Percentiles rank a stretch among this genome's conserved stretches.
Conservation (phyloP, 2,113 vertebrate species). For the Penelope pileata region DNA sequence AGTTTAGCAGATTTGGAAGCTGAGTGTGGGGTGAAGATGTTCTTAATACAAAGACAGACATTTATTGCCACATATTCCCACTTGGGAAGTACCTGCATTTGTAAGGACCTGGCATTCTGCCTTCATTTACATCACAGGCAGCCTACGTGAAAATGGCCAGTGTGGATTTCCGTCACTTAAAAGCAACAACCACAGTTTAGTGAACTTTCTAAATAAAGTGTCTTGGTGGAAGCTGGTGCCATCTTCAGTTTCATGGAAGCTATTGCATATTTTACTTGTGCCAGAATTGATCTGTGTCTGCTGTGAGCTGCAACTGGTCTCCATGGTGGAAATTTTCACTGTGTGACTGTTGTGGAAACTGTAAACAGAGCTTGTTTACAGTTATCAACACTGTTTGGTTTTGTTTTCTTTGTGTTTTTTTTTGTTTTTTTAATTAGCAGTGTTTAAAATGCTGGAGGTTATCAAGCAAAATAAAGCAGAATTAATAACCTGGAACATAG, state of each 20-base stretch:
- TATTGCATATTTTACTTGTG: not conserved
- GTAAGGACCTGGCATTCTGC: not conserved
- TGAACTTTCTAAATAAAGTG: not conserved
- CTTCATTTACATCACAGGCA: not conserved
- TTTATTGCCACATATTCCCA: not conserved
- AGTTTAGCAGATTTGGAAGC: not conserved
- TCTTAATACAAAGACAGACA: not conserved
- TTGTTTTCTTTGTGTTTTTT: not conserved
- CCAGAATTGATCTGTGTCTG: not conserved
- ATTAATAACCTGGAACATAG: not conserved
- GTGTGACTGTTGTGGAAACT: not conserved
- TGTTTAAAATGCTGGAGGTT: not conserved
- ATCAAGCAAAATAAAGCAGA: not conserved
- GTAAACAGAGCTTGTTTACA: not conserved
- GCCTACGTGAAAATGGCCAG: rapidly evolving
- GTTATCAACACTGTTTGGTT: not conserved
- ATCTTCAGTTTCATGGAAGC: slow-evolving; percentile 20
- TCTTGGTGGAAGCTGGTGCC: slow-evolving; percentile 1
- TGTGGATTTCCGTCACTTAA: not conserved
- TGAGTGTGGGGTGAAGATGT: not conserved
- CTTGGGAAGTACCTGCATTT: not conserved
- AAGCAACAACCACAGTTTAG: not conserved
- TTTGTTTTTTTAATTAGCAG: not conserved
- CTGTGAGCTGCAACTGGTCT: not conserved
- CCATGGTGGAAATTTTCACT: not conserved